Evolutionary conservation across 2,113 vertebrate species (phyloP), one percentile per base, ranked within the genome.

Genomic region (Ochotona princeps): DNA sequence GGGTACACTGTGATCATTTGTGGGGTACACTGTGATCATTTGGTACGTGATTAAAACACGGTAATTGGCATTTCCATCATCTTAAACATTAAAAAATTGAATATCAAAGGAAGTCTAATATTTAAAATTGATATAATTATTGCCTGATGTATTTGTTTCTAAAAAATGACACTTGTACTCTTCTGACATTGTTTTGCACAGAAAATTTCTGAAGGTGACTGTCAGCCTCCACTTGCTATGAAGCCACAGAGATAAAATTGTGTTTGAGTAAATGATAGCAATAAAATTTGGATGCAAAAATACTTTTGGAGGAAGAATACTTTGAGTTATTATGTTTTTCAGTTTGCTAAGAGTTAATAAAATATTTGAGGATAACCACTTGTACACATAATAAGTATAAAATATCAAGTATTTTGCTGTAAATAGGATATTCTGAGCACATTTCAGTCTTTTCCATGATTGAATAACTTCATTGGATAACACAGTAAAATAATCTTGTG

Each of bases 281-380:
- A 60, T 65, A 90, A 87, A 79, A 90, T 81, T 92, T 51, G 83
- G 23, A 25, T 17, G 57, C 60, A 65, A 47, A 81, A 73, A 95
- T 69, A 9, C 0, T 44, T 83, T 69, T 10, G 7, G 30, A 7
- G 20, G 32, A 72, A 87, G 57, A 73, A 1, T 72, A 51, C 81
- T 82, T 75, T 20, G 54, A 23, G 69, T 21, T 2, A 75, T 17
- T 8, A 54, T 66, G 30, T 28, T 93, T 92, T 87, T 83, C 32
- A 89, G 6, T 69, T 88, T 61, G 75, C 47, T 2, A 49, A 90
- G 61, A 92, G 21, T 5, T 74, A 83, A 79, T 76, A 69, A 80
- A 86, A 66, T 92, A 95, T 95, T 92, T 89, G 76, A 85, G 86
- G 94, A 38, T 83, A 87, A n/a, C 7, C 2, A 47, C 9, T 91